Evolutionary conservation across 2,888 invertebrate genomes (phyloP).

Genomic region (Lasioglossum vierecki): DNA sequence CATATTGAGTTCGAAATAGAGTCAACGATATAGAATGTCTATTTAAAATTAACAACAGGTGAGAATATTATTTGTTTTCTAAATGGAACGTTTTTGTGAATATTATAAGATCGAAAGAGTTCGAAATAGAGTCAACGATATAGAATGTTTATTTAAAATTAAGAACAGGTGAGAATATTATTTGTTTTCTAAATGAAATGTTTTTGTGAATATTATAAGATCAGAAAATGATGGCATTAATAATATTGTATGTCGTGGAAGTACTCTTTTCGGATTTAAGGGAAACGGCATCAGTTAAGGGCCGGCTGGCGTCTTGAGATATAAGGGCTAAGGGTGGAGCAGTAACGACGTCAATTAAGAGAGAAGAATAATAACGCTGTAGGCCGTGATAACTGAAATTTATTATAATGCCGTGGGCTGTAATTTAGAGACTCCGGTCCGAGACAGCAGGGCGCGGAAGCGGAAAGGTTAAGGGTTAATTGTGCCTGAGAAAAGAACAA

Average conservation of each 20-base stretch:
- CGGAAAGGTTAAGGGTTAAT: conserved; percentile 21
- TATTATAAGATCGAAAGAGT: neutral
- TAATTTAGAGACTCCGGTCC: neutral
- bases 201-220: neutral
- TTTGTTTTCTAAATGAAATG: neutral
- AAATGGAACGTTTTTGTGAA: neutral
- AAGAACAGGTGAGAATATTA: neutral
- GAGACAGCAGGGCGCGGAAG: neutral
- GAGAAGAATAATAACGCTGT: conserved; percentile 10
- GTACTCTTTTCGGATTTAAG: neutral
- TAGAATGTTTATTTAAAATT: neutral
- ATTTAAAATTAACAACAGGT: neutral
- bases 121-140: neutral
- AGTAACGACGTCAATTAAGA: conserved; percentile 13
- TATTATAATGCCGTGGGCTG: conserved; percentile 12
- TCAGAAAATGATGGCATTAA: neutral
- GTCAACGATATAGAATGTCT: neutral
- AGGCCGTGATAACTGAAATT: conserved; percentile 23
- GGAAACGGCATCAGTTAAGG: neutral
- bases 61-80: neutral
- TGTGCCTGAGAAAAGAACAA: neutral
- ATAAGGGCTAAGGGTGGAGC: neutral
- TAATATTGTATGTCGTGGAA: neutral
- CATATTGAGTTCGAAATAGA: neutral
- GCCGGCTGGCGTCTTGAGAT: neutral